These are phyloP conservation scores for Limenitis camilla DNA, from an alignment of 2,888 invertebrate genomes.

Conservation along the genomic window DNA sequence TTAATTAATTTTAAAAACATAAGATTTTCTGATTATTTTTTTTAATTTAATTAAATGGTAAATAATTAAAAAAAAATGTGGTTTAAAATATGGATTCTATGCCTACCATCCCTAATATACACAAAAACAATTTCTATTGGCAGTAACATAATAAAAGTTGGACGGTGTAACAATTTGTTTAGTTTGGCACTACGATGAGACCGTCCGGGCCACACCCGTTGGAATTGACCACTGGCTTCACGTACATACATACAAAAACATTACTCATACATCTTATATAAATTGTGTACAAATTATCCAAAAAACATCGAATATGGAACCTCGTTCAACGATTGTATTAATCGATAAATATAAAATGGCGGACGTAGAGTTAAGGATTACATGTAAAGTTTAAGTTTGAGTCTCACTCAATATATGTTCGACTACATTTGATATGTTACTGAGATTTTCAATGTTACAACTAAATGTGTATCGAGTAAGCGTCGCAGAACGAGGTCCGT, in stretches of 20 bases:
- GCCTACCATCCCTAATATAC: no score
- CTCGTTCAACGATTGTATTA: background rate
- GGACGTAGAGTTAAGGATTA: no score
- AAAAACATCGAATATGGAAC: background rate
- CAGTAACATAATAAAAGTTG: no score
- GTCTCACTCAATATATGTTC: background rate
- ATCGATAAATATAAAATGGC: background rate
- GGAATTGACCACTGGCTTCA: background rate
- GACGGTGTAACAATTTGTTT: no score
- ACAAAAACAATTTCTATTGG: no score
- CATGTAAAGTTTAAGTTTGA: background rate
- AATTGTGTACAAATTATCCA: background rate
- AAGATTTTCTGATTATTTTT: no score
- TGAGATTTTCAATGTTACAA: background rate
- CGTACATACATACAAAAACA: constrained; percentile 2
- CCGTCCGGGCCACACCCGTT: no score
- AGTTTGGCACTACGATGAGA: no score
- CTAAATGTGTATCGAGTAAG: background rate
- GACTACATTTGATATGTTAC: background rate
- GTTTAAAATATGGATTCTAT: no score
- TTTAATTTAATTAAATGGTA: no score
- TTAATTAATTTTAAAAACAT: no score
- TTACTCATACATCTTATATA: background rate
- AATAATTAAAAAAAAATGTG: no score
- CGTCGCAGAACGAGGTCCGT: constrained; percentile 9